These are phyloP conservation scores for Leptosomus discolor DNA, from an alignment of 2,113 vertebrate genomes.

Conservation along the genomic window DNA sequence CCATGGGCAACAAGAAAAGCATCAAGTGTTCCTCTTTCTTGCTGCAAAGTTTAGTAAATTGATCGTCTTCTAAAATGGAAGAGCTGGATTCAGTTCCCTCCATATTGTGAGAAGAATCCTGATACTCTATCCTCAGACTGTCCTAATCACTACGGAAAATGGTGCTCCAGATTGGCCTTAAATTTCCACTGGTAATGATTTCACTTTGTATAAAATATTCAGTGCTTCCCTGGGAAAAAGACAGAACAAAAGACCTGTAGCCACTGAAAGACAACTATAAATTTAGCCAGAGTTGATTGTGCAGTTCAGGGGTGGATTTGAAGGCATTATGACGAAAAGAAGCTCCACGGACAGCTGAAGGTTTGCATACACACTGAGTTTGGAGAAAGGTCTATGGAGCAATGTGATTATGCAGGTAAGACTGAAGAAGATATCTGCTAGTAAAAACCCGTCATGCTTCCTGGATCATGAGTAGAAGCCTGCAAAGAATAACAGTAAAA, in stretches of 20 bases:
- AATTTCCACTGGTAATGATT: background rate
- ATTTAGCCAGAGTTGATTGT: background rate
- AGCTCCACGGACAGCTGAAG: background rate
- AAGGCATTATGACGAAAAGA: background rate
- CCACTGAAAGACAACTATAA: background rate
- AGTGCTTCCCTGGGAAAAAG: background rate
- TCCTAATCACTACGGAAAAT: background rate
- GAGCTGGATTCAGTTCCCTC: background rate
- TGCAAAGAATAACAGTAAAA: background rate
- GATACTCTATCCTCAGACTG: background rate
- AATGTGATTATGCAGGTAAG: background rate
- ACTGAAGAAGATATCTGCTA: background rate
- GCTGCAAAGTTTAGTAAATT: background rate
- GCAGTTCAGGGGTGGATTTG: background rate
- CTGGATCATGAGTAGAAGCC: background rate
- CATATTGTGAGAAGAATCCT: background rate
- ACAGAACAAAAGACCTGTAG: background rate
- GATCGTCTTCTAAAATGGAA: background rate
- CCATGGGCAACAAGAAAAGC: background rate
- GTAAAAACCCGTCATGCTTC: background rate
- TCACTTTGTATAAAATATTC: background rate
- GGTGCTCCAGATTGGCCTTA: background rate
- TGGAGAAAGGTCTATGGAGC: background rate
- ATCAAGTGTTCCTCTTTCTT: background rate
- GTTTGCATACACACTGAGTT: background rate